Conservation (phyloP, 2,888 invertebrate species). For the Heliconius aoede region DNA sequence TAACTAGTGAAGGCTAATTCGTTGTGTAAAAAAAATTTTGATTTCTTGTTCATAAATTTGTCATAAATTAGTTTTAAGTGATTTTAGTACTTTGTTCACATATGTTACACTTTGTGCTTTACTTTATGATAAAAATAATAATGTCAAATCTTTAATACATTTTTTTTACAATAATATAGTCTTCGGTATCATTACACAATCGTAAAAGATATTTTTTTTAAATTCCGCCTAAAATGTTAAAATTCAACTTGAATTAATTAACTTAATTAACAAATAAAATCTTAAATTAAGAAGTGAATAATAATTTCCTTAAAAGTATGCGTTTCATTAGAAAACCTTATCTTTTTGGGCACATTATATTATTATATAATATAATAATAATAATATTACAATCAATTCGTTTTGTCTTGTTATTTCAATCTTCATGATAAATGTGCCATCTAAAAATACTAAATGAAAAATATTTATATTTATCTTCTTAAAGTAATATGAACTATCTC, state of each 20-base stretch:
- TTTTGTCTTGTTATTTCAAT: not conserved
- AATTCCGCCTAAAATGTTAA: conserved; percentile 17
- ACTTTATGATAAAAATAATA: not conserved
- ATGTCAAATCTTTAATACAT: not conserved
- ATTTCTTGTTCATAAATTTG: not conserved
- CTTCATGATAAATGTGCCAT: conserved; percentile 10
- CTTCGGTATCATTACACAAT: not conserved
- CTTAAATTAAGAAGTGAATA: not conserved
- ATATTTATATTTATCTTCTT: not conserved
- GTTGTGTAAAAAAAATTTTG: not conserved
- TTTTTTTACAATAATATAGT: conserved; percentile 16
- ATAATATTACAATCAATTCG: not conserved
- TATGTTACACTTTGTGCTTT: not conserved
- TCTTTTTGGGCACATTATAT: conserved; percentile 4
- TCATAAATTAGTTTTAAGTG: conserved; percentile 3
- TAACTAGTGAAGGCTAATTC: not conserved
- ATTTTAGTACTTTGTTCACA: not conserved
- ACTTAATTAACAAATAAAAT: not conserved
- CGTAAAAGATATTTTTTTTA: not conserved
- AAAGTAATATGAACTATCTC: not conserved
- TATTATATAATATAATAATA: not conserved
- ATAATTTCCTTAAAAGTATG: not conserved
- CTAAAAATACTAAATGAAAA: not conserved
- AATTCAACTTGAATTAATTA: not conserved
- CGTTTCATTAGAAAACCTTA: not conserved